phyloP scores from a whole-genome alignment of 2,113 vertebrate species.

The Myrmophylax atrothorax region DNA sequence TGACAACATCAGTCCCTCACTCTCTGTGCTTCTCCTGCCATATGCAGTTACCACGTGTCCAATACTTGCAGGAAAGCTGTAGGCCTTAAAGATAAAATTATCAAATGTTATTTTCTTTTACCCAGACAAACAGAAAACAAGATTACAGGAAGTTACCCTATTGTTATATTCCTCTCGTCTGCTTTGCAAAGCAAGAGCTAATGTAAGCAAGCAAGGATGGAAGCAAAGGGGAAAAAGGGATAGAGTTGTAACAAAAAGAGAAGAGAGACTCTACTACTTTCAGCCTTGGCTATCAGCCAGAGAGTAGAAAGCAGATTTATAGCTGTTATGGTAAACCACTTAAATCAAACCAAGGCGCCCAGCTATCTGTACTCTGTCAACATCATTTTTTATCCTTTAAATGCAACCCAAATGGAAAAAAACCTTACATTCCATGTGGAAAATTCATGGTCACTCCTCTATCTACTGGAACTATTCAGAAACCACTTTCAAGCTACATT shows the following conservation, averaged over 20 bases:
- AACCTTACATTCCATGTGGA: neutral
- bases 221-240: neutral
- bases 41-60: neutral
- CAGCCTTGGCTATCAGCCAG: neutral
- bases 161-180: neutral
- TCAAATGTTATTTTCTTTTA: neutral
- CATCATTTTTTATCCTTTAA: neutral
- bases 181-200: neutral
- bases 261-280: neutral
- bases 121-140: neutral
- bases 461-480: slow-evolving; percentile 3
- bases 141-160: neutral
- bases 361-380: neutral
- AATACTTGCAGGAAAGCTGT: neutral
- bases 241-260: neutral
- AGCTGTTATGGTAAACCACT: neutral
- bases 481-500: neutral
- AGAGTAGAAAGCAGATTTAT: neutral
- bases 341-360: neutral
- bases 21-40: neutral
- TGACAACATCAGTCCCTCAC: neutral
- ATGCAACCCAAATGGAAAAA: neutral
- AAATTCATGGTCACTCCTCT: slow-evolving; percentile 38
- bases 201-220: neutral
- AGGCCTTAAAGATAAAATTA: neutral